Evolutionary conservation across 92 coral and sea anemone genomes (phyloP).

Genomic region (Plumapathes pennacea): DNA sequence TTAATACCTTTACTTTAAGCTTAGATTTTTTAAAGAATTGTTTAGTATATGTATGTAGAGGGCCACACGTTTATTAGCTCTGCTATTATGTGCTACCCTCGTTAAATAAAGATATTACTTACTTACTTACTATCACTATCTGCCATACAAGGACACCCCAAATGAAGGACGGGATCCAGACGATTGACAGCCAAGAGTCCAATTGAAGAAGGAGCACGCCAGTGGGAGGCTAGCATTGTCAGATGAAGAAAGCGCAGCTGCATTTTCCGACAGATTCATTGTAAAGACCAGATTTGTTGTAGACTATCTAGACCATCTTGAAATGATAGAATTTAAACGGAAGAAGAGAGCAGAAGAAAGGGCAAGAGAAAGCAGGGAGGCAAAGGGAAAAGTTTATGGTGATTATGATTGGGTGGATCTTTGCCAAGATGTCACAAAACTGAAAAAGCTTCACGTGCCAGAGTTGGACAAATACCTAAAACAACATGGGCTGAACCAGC

Average conservation of each 20-base stretch:
- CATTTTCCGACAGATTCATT: conserved; percentile 23
- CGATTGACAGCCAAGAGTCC: conserved; percentile 45
- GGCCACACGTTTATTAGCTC: no score
- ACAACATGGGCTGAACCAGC: conserved; percentile 17
- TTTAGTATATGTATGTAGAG: no score
- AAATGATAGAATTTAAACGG: conserved; percentile 19
- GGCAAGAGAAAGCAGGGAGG: conserved; percentile 31
- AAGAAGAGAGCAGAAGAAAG: conserved; percentile 36
- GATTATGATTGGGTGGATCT: conserved; percentile 35
- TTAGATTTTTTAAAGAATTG: no score
- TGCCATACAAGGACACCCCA: conserved; percentile 30
- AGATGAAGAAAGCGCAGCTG: conserved; percentile 10
- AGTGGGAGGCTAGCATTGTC: conserved; percentile 32
- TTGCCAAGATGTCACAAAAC: conserved; percentile 30
- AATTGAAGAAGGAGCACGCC: conserved; percentile 33
- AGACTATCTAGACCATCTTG: conserved; percentile 13
- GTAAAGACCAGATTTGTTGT: conserved; percentile 25
- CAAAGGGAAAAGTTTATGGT: conserved; percentile 16
- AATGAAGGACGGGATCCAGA: conserved; percentile 22
- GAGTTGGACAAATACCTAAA: conserved; percentile 27
- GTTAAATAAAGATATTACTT: no score
- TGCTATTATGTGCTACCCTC: no score
- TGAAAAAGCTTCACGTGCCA: conserved; percentile 22
- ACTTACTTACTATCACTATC: no score
- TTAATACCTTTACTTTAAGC: no score